Percentiles rank a stretch among this genome's conserved stretches.
These are phyloP conservation scores for Penaeus monodon DNA, from an alignment of 2,888 invertebrate species.

Conservation along the genomic window DNA sequence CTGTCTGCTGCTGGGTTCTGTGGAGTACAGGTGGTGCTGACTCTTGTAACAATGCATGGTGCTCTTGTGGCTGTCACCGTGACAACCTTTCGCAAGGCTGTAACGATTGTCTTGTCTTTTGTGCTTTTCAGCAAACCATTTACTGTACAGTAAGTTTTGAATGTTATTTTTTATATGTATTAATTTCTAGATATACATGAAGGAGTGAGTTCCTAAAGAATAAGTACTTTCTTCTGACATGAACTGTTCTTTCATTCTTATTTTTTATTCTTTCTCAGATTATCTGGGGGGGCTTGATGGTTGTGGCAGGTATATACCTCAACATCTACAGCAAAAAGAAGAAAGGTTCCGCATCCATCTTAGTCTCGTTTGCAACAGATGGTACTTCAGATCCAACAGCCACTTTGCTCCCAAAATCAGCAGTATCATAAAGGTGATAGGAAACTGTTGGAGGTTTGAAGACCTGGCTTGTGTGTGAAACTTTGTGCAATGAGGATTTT, in stretches of 20 bases:
- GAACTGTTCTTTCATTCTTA: background rate
- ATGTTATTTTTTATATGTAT: background rate
- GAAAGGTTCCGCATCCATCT: constrained; percentile 22
- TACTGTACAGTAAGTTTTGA: constrained; percentile 75
- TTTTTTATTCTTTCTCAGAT: constrained; percentile 75
- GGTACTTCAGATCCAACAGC: constrained; percentile 34
- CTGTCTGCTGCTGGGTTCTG: constrained; percentile 92
- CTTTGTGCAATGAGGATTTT: too few species aligned
- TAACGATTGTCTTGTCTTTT: constrained; percentile 93
- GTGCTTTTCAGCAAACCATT: constrained; percentile 94
- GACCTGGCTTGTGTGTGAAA: too few species aligned
- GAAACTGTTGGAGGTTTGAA: constrained; percentile 37
- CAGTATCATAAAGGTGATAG: constrained; percentile 28
- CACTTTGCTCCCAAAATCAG: constrained; percentile 46
- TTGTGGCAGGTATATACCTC: constrained; percentile 92
- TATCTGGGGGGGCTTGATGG: constrained; percentile 89
- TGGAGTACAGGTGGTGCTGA: constrained; percentile 92
- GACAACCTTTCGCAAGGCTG: constrained; percentile 89
- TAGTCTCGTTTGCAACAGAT: constrained; percentile 45
- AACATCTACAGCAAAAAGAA: constrained; percentile 87
- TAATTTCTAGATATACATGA: background rate
- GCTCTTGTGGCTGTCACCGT: constrained; percentile 95
- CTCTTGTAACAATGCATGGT: constrained; percentile 87
- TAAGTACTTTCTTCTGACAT: background rate
- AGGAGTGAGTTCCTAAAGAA: background rate